Conservation (phyloP, 1,140 invertebrate genomes). For the Dinoponera quadriceps region DNA sequence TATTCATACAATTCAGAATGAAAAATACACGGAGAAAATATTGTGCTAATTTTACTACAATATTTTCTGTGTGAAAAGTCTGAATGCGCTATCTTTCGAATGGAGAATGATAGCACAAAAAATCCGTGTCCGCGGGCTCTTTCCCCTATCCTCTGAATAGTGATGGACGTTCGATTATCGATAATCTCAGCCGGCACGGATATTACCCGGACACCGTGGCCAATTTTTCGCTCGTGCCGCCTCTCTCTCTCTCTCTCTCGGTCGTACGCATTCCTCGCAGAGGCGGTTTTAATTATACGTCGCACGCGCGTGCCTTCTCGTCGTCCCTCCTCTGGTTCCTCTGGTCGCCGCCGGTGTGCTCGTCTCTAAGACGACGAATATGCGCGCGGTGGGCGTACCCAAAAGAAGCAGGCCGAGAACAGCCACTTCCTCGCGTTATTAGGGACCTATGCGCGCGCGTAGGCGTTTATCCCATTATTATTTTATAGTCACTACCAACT, state of each 20-base stretch:
- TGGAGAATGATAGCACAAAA: too few species aligned
- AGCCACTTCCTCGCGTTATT: slow-evolving; percentile 53
- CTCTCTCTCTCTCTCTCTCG: background rate
- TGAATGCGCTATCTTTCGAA: too few species aligned
- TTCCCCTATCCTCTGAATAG: slow-evolving; percentile 30
- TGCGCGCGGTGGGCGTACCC: slow-evolving; percentile 51
- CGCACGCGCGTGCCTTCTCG: slow-evolving; percentile 41
- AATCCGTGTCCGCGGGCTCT: background rate
- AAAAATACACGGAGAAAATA: too few species aligned
- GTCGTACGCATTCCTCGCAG: slow-evolving; percentile 44
- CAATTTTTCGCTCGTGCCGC: slow-evolving; percentile 54
- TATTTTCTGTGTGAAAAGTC: too few species aligned
- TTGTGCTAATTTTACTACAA: too few species aligned
- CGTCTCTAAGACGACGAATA: slow-evolving; percentile 38
- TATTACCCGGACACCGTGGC: slow-evolving; percentile 32
- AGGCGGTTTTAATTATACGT: slow-evolving; percentile 74
- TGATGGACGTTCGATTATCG: slow-evolving; percentile 61
- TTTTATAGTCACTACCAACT: slow-evolving; percentile 59
- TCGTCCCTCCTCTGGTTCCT: background rate
- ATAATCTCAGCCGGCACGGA: slow-evolving; percentile 37
- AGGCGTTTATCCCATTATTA: slow-evolving; percentile 66
- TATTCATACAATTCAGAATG: too few species aligned
- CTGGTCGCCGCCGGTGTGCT: background rate
- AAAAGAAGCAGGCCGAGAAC: slow-evolving; percentile 55
- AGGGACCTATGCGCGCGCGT: slow-evolving; percentile 42